These are phyloP conservation scores for Actenoides hombroni DNA, from an alignment of 2,113 vertebrate species.

Conservation along the genomic window DNA sequence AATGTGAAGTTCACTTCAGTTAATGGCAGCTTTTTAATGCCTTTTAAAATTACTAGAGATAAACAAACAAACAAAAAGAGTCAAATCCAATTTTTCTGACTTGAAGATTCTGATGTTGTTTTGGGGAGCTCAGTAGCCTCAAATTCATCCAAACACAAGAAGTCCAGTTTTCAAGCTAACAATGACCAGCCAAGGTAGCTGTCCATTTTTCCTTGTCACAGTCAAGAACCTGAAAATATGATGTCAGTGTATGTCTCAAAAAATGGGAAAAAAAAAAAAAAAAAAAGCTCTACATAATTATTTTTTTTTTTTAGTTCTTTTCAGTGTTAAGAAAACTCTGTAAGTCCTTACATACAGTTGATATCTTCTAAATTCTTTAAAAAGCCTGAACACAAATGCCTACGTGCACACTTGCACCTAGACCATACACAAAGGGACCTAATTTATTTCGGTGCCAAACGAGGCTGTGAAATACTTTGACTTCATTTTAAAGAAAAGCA, in stretches of 20 bases:
- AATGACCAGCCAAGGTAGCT: neutral
- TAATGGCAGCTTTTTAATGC: neutral
- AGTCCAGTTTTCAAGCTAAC: neutral
- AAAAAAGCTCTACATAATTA: neutral
- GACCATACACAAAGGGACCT: neutral
- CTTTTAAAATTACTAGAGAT: neutral
- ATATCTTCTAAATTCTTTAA: neutral
- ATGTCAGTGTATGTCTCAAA: neutral
- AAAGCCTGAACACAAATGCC: neutral
- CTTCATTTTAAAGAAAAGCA: slow-evolving; percentile 50
- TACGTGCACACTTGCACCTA: slow-evolving; percentile 17
- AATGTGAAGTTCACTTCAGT: slow-evolving; percentile 23
- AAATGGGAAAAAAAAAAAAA: neutral
- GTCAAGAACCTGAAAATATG: neutral
- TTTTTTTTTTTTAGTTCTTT: neutral
- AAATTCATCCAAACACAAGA: neutral
- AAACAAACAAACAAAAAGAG: neutral
- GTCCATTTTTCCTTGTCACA: neutral
- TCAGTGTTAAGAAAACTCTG: neutral
- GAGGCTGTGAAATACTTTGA: slow-evolving; percentile 21
- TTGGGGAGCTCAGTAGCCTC: neutral
- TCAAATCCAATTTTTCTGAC: neutral
- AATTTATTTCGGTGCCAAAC: slow-evolving; percentile 12
- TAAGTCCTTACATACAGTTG: neutral
- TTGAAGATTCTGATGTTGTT: neutral